These are phyloP conservation scores for Acleris holmiana DNA, from an alignment of 2,888 invertebrate genomes.

Conservation along the genomic window DNA sequence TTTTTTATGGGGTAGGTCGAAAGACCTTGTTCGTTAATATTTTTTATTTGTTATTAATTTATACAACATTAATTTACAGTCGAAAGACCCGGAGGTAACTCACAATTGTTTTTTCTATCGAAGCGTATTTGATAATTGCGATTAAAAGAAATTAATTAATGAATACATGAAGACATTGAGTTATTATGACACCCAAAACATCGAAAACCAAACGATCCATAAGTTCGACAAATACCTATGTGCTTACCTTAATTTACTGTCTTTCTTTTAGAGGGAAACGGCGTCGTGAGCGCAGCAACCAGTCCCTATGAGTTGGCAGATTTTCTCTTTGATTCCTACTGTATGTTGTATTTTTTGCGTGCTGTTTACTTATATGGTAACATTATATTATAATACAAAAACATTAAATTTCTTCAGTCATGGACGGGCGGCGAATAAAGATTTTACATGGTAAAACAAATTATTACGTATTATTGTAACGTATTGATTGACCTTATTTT, in stretches of 20 bases:
- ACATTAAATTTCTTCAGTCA: slow-evolving; percentile 48
- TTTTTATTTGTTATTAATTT: neutral
- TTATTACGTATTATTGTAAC: neutral
- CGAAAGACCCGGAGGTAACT: slow-evolving; percentile 51
- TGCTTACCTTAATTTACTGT: neutral
- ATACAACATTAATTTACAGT: slow-evolving; percentile 47
- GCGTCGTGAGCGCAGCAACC: slow-evolving; percentile 60
- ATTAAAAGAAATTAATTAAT: too few relatives aligned
- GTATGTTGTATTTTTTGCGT: slow-evolving; percentile 53
- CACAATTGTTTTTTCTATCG: slow-evolving; percentile 8
- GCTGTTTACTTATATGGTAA: neutral
- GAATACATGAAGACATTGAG: too few relatives aligned
- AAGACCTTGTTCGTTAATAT: neutral
- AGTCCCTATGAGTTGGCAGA: slow-evolving; percentile 61
- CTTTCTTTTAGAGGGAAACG: slow-evolving; percentile 56
- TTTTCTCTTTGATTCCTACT: slow-evolving; percentile 59
- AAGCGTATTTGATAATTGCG: neutral
- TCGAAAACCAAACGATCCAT: too few relatives aligned
- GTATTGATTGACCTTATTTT: neutral
- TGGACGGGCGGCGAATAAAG: slow-evolving; percentile 52
- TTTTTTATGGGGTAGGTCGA: too few relatives aligned
- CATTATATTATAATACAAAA: too few relatives aligned
- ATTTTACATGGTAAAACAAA: slow-evolving; percentile 48
- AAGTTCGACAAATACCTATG: too few relatives aligned
- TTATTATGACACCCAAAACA: too few relatives aligned